phyloP scores from a whole-genome alignment of 2,113 vertebrate genomes.

The Corythornis cristatus region DNA sequence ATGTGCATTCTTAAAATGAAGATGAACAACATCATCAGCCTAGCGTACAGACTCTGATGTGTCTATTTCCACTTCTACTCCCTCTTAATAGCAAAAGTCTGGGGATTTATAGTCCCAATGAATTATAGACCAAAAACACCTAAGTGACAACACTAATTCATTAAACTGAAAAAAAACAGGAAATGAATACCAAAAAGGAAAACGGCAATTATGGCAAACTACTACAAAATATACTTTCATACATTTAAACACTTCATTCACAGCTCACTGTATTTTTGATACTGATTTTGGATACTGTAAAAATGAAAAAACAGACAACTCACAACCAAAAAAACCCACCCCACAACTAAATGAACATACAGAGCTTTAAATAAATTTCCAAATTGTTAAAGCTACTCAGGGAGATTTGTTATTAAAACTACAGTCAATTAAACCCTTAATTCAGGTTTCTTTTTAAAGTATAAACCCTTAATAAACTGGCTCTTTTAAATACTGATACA shows the following conservation, averaged over 20 bases:
- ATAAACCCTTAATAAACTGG: not conserved
- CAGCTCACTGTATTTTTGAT: not conserved
- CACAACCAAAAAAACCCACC: too few relatives aligned
- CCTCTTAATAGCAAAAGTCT: not conserved
- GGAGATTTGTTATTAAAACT: not conserved
- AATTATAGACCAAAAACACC: not conserved
- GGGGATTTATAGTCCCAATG: not conserved
- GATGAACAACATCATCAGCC: not conserved
- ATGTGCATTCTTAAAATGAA: not conserved
- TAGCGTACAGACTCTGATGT: rapidly evolving
- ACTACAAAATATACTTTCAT: not conserved
- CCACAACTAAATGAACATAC: not conserved
- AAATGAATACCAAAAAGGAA: not conserved
- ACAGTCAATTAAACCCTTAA: not conserved
- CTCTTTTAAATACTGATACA: not conserved
- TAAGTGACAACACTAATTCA: not conserved
- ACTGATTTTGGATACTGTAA: not conserved
- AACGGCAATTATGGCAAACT: not conserved
- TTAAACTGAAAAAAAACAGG: not conserved
- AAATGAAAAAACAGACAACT: not conserved
- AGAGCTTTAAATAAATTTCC: not conserved
- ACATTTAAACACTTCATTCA: not conserved
- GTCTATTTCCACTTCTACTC: not conserved
- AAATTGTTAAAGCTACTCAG: not conserved
- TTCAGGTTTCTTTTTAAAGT: not conserved